Evolutionary conservation across 2,113 vertebrate genomes (phyloP).

Genomic region (Percina caprodes): DNA sequence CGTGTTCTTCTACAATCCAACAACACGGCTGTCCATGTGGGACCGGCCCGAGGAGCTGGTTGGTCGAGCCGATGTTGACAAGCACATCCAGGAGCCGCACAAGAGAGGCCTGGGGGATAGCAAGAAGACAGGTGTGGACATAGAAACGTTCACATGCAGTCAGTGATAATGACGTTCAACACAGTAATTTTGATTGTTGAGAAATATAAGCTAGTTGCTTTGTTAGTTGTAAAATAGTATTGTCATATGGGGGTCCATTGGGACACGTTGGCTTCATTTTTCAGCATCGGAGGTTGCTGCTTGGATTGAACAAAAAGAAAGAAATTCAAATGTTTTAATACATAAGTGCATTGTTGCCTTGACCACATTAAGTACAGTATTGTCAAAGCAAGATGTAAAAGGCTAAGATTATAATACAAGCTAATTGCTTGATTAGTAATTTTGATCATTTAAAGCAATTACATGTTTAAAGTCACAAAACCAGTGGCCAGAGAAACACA

Average conservation of each 20-base stretch:
- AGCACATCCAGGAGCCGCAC: slow-evolving; percentile 98
- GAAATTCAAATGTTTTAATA: too few relatives aligned
- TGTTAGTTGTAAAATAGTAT: neutral
- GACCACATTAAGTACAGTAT: too few relatives aligned
- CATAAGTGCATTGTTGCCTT: too few relatives aligned
- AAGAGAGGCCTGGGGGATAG: slow-evolving; percentile 93
- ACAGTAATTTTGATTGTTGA: neutral
- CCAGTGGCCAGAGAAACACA: neutral
- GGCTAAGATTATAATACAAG: too few relatives aligned
- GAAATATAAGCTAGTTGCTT: neutral
- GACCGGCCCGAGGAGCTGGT: slow-evolving; percentile 97
- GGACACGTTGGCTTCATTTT: too few relatives aligned
- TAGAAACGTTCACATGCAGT: neutral
- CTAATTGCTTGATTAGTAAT: neutral
- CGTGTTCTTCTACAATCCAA: slow-evolving; percentile 98
- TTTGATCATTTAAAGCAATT: neutral
- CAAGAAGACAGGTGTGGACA: slow-evolving; percentile 89
- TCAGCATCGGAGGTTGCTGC: too few relatives aligned
- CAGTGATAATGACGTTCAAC: neutral
- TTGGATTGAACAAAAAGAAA: too few relatives aligned
- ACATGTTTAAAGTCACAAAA: neutral
- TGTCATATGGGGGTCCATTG: too few relatives aligned
- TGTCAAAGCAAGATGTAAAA: too few relatives aligned
- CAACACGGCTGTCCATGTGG: slow-evolving; percentile 98
- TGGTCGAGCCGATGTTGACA: slow-evolving; percentile 97